phyloP scores from a whole-genome alignment of 2,888 invertebrate genomes.

The Griposia aprilina region DNA sequence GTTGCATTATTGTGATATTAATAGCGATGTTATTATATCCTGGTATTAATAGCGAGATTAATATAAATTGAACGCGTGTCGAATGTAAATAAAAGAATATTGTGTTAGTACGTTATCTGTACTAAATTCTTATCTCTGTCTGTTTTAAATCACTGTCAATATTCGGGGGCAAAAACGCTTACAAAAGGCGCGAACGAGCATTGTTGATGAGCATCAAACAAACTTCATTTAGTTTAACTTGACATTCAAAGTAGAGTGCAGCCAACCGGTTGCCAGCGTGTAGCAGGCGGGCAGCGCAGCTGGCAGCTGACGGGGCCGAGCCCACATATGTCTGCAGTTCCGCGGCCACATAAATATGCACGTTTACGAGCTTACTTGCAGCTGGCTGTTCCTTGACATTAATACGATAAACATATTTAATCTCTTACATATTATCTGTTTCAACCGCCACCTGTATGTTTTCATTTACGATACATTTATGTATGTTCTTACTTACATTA shows the following conservation, averaged over 20 bases:
- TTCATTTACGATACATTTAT: slow-evolving; percentile 18
- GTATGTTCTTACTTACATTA: neutral
- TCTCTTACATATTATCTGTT: slow-evolving; percentile 17
- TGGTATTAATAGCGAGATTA: no score
- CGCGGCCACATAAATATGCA: slow-evolving; percentile 39
- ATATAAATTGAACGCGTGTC: slow-evolving; percentile 18
- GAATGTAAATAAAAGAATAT: slow-evolving; percentile 40
- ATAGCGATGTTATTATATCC: no score
- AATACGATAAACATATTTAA: slow-evolving; percentile 59
- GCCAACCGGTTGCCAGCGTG: slow-evolving; percentile 52
- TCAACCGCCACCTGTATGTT: slow-evolving; percentile 17
- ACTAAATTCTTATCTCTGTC: slow-evolving; percentile 42
- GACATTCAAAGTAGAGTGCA: slow-evolving; percentile 56
- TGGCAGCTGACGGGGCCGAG: slow-evolving; percentile 9
- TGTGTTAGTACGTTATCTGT: slow-evolving; percentile 31
- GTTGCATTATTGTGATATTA: neutral
- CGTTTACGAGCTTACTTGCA: slow-evolving; percentile 59
- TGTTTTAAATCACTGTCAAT: slow-evolving; percentile 38
- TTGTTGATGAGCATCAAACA: slow-evolving; percentile 25
- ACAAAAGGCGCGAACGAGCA: slow-evolving; percentile 48
- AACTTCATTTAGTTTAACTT: slow-evolving; percentile 53
- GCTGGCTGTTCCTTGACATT: slow-evolving; percentile 52
- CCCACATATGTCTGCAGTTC: slow-evolving; percentile 49
- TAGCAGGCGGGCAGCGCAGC: neutral
- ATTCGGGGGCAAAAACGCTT: slow-evolving; percentile 27